phyloP scores from a whole-genome alignment of 2,888 invertebrate genomes.

The Synergus laeviventris region DNA sequence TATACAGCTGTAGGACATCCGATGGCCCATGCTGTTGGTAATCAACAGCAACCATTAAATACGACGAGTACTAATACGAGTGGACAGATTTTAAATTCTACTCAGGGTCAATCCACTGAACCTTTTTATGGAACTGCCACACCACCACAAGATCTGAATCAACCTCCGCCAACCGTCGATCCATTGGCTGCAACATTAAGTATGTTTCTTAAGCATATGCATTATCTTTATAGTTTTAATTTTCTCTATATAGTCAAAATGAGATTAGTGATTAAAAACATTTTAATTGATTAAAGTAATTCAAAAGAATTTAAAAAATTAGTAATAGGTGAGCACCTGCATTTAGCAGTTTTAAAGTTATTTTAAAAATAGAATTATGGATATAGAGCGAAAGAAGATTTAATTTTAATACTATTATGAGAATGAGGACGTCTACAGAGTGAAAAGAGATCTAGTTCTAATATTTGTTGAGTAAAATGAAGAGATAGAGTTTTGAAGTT shows the following conservation, averaged over 20 bases:
- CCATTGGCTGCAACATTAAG: constrained; percentile 70
- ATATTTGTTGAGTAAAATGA: constrained; percentile 46
- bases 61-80: constrained; percentile 63
- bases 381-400: background rate
- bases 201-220: constrained; percentile 46
- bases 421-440: too few species aligned
- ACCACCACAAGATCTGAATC: constrained; percentile 74
- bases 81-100: constrained; percentile 69
- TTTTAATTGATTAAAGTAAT: too few species aligned
- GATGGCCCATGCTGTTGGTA: constrained; percentile 71
- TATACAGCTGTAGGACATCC: constrained; percentile 72
- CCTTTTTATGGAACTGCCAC: constrained; percentile 71
- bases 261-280: too few species aligned
- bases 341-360: too few species aligned
- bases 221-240: too few species aligned
- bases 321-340: too few species aligned
- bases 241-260: too few species aligned
- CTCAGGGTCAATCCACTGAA: constrained; percentile 70
- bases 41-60: constrained; percentile 69
- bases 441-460: too few species aligned
- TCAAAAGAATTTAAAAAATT: too few species aligned
- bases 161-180: constrained; percentile 69
- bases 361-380: too few species aligned
- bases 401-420: background rate
- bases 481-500: background rate